A percentile compares a stretch with the other conserved stretches of the same genome.
phyloP scores from a whole-genome alignment of 2,113 vertebrate genomes.

The Euleptes europaea region DNA sequence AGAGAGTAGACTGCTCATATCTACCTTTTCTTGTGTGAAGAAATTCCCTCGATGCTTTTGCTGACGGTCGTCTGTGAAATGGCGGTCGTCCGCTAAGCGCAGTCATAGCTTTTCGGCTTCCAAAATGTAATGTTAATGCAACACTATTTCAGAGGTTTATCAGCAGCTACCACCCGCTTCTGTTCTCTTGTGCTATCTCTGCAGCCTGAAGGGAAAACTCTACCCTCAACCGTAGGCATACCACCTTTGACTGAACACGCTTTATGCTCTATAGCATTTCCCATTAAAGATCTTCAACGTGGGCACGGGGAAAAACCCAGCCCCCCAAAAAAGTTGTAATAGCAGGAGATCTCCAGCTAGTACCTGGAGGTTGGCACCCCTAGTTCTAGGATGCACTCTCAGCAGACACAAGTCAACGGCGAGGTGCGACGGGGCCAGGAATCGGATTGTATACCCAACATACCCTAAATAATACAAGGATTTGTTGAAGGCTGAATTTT shows the following conservation, averaged over 20 bases:
- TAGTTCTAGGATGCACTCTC: too few species aligned
- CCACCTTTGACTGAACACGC: not conserved
- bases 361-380: too few species aligned
- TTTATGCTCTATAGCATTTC: not conserved
- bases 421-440: not conserved
- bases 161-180: slow-evolving; percentile 41
- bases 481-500: not conserved
- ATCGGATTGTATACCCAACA: not conserved
- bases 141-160: slow-evolving; percentile 15
- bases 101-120: not conserved
- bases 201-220: slow-evolving; percentile 27
- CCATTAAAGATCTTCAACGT: not conserved
- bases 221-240: not conserved
- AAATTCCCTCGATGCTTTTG: not conserved
- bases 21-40: not conserved
- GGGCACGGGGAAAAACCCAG: not conserved
- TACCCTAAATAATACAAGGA: not conserved
- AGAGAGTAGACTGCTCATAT: slow-evolving; percentile 4
- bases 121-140: slow-evolving; percentile 11
- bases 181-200: slow-evolving; percentile 34
- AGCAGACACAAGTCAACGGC: not conserved
- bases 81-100: too few species aligned
- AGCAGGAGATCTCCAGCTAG: too few species aligned
- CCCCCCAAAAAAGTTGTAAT: too few species aligned
- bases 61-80: not conserved